Evolutionary conservation across 2,113 vertebrate species (phyloP), one percentile per base, ranked within the genome.

Genomic region (Alethe diademata): DNA sequence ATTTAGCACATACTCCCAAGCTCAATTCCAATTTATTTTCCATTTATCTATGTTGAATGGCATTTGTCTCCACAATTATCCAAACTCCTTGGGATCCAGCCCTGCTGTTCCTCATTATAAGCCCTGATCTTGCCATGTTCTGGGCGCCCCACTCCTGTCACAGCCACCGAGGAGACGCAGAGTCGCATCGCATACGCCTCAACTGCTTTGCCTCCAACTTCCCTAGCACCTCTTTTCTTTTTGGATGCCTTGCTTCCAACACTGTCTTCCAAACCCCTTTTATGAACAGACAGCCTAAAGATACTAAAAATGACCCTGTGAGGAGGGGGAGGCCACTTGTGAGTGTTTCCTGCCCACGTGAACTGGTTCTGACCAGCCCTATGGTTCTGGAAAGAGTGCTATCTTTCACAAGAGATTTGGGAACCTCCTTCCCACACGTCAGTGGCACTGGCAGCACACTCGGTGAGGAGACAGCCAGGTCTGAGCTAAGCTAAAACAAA

Each of bases 31-130:
- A 56, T 10, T 96, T 76, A 31, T 88, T 93, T 97, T 70, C 89
- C 92, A 86, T 56, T 91, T 93, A 97, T 94, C 95, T 90, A 14
- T 4, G 42, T 47, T 56, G 82, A 95, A 70, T 7, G 43, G 81
- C 70, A 92, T 95, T 88, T 87, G 84, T 92, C 92, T 72, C 74
- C 60, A 86, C 92, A 87, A 79, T 90, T 94, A 95, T 70, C 92
- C 90, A 74, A 75, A 82, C 76, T 61, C 76, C 56, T 58, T 87
- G 94, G 80, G 67, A 94, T 87, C 61, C 50, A 23, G 53, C 75
- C 71, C 93, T 75, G 88, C 92, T 89, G 64, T 73, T 97, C 42
- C 73, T 89, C 79, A 78, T 93, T 76, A 72, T 2, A 22, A 94
- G 25, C 80, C 83, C 53, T 3, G 88, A 66, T 47, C 69, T 38